Base-by-base conservation (phyloP, 1,140 invertebrate species). In the Holotrichia oblita region DNA sequence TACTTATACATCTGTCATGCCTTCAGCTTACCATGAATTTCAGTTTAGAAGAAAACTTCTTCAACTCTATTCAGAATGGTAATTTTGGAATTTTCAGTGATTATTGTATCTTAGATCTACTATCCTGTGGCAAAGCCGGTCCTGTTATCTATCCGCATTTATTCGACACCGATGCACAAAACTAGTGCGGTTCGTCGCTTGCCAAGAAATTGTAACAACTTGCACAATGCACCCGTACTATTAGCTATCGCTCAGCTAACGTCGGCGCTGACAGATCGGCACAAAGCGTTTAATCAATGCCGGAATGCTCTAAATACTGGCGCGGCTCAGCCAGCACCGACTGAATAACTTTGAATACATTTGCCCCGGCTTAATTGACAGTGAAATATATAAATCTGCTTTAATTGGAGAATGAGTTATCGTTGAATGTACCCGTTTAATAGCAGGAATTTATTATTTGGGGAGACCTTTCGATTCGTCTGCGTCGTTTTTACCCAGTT, bases 321-420 rank as follows among this genome's bases (percentile, higher is more conserved):
- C 61, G 24, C 55, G 20, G 55, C 9, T 27, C 69, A 73, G 69
- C 24, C 20, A 40, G 10, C 72, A 41, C 72, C 72, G 72, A 69
- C 40, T 40, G 72, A 24, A 34, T 73, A 42, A 73, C 72, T 73
- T 41, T 24, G 72, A 42, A 73, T 73, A 73, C 40, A 24, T 41
- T 73, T 41, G 72, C n/a, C 27, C n/a, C 72, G 72, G 72, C 27
- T 73, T 73, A 73, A 73, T 73, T 73, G 72, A 73, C 72, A 73
- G 72, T 73, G 72, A 73, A 73, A 73, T 73, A 73, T 73, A 73
- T 73, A 73, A 73, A 73, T 73, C 72, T 41, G 72, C 34, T 14
- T 73, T 73, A 73, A 73, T 73, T 73, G 72, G 72, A 27, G 72
- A 73, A 73, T 73, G 72, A 73, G 40, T 73, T 73, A 73, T 64